Evolutionary conservation across 2,797 vertebrate genomes (phyloP), one percentile per base, ranked within the genome.

Genomic region (Holocentrus rufus): DNA sequence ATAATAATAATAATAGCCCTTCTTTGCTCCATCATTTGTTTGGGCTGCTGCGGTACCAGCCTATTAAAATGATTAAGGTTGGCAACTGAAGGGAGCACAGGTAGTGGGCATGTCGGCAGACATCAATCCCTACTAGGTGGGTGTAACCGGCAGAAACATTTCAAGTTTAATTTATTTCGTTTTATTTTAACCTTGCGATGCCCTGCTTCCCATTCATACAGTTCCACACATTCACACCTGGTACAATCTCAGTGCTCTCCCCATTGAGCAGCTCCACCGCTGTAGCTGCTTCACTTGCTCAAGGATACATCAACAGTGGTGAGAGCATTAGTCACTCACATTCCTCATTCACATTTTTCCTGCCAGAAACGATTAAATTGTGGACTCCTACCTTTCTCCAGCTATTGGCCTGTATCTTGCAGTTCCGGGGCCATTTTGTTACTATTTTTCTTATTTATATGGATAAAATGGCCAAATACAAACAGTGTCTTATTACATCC

Each of bases 271-370:
- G 59, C 62, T 55, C 61, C 58, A n/a, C n/a, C n/a, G 30, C n/a
- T 9, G 44, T 54, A 66, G 65, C 69, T 82, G 80, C 85, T 76
- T 79, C 68, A 63, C 60, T 87, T 72, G 75, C 86, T 83, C 68
- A 55, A 79, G 79, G 85, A 74, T 72, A 86, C 79, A 64, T 85
- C 82, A 77, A 73, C 80, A 78, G 83, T 62, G 73, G 80, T 66
- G 75, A 80, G 72, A 25, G 57, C 58, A 76, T 81, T 76, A 77
- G 31, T 89, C 69, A 77, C 79, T 77, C 70, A 1, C 1, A 64
- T 74, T 63, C 56, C 69, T 53, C 63, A 34, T 67, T 80, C 49
- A 13, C 61, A 78, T 42, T 77, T 72, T 72, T 61, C 69, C 75
- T 73, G 56, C 57, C 65, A n/a, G n/a, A 76, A 85, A 81, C 71